Base-by-base conservation (phyloP, 2,797 vertebrate species). In the Hirundo rustica region DNA sequence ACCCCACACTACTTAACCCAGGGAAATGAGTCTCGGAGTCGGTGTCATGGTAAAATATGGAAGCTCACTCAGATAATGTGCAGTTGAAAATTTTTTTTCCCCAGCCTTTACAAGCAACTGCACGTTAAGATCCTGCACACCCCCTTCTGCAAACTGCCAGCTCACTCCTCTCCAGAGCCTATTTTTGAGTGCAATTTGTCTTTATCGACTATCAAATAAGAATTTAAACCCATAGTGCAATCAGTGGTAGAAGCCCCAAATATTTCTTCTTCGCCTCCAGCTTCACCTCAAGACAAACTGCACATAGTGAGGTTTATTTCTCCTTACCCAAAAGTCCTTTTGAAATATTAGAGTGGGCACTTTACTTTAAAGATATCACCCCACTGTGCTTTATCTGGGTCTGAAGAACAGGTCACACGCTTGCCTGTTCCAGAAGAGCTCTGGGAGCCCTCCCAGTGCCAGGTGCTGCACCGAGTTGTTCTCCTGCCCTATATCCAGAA, bases 1-100 rank as follows among this genome's bases (percentile, higher is more conserved):
- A 97, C 97, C 97, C 96, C 75, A 92, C 94, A 95, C 96, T 97
- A 97, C 97, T 97, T 97, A 97, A 97, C 97, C 97, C 97, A 97
- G 96, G 97, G 96, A 97, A 97, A 97, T 97, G 97, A 97, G 97
- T 97, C 97, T 97, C 95, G 9, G 96, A 96, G 95, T 87, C 26
- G 76, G 95, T 97, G 97, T 97, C 97, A 97, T 4, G 71, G 96
- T 97, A 97, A 97, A 97, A 97, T 97, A 97, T 97, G 97, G 97
- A 97, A 88, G 93, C 96, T 95, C 97, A 88, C 95, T 95, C 95
- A 32, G 92, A 96, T 97, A 97, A 97, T 97, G 97, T 94, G 97
- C 82, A 87, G 96, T 82, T 86, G 95, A 93, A 92, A 89, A 85
- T 96, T 95, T 96, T 92, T 91, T 89, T 72, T 50, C 55, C 36